Evolutionary conservation across 2,888 invertebrate species (phyloP), one percentile per base, ranked within the genome.

Genomic region (Desoria tigrina): DNA sequence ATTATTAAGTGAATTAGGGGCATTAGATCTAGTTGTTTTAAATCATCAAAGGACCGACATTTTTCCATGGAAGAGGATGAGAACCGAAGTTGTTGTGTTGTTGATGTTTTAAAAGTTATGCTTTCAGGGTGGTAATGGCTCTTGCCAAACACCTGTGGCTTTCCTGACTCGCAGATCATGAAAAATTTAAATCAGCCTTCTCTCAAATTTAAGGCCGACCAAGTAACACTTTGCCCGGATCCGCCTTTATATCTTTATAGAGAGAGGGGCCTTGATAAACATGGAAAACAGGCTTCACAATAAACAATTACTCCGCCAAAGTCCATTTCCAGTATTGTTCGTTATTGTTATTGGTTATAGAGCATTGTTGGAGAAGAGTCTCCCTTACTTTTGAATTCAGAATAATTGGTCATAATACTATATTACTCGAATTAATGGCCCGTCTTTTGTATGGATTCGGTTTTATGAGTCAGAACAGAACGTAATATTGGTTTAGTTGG

Each of bases 121-220:
- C 56, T 56, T 72, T 70, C 69, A 68, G 72, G 72, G 72, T 68
- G 72, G 72, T 67, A 68, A 68, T 68, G 66, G 66, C 63, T 66
- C 63, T 65, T 67, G 62, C 63, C 64, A 69, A 72, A 70, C 72
- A 72, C 72, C 72, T 70, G 26, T 26, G 51, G 26, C 51, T 51
- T 26, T 26, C 24, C 51, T 51, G 24, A 51, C 51, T 51, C 26
- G 51, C 51, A 51, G 51, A 51, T 51, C 51, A 51, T 24, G 24
- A 51, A 51, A 51, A 51, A 51, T 51, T 51, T 24, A 51, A 24
- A 24, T 26, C 7, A 51, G 23, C 24, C 23, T 26, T 51, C 23
- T 21, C 26, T 51, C 51, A 51, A 45, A 26, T 51, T 26, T 51
- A 51, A 51, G 26, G 51, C 51, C 45, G 45, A 45, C 45, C 23